Evolutionary conservation across 2,888 invertebrate genomes (phyloP), one percentile per base, ranked within the genome.

Genomic region (Mythimna pallens): DNA sequence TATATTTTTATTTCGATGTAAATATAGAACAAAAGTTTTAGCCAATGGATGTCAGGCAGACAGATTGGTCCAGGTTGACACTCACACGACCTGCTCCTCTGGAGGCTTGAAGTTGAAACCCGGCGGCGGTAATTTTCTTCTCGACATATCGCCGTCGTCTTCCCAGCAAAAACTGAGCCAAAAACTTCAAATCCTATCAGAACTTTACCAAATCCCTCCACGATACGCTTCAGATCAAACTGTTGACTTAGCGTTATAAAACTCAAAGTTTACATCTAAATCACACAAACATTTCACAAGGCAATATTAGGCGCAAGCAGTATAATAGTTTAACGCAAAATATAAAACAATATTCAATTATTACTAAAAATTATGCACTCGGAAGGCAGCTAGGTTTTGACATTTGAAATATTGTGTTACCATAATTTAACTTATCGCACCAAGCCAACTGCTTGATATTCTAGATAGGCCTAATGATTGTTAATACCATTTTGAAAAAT

Each of bases 81-180:
- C 95, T 91, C 89, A 96, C 96, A 96, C 95, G 79, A 94, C 94
- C 87, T 93, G 93, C 84, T 94, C 94, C 78, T 92, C 92, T 73
- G 91, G 91, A 3, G 91, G 90, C 79, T 91, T 91, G 66, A 96
- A 92, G 80, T 88, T 92, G 68, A 95, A 93, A 63, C 93, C 91
- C 55, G 93, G 92, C 22, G 92, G 92, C 71, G 91, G 92, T 65
- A 89, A 91, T 89, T 93, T 94, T 89, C 91, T 94, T 84, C 92
- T 89, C 78, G 96, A 94, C 96, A 96, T 96, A 73, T 86, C 83
- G 71, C 79, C 73, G 68, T 73, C 72, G 80, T 78, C 80, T 70
- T 76, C 67, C 67, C 61, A 79, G 72, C 67, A 65, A 76, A 25
- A 65, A 47, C 54, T 10, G 30, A 74, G 30, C 57, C 69, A 73